phyloP scores from a whole-genome alignment of 2,113 vertebrate genomes.

The Phaethornis superciliosus region DNA sequence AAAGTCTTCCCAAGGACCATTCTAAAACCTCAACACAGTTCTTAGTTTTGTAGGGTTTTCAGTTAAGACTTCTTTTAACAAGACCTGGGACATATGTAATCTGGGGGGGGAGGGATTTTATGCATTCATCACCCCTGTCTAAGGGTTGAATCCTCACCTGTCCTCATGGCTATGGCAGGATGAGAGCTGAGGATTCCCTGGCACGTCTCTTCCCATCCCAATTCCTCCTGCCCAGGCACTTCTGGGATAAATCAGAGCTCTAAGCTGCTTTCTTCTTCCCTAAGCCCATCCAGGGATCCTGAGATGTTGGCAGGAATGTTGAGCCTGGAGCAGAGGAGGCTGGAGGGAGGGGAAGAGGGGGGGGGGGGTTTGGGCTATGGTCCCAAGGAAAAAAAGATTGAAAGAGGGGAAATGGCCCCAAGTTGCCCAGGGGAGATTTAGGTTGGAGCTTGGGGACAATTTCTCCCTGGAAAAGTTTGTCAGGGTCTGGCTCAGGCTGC shows the following conservation, averaged over 20 bases:
- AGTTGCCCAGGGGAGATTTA: too few species aligned
- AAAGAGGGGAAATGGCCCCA: too few species aligned
- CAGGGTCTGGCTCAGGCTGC: too few species aligned
- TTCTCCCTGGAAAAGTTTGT: too few species aligned
- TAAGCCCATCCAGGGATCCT: background rate
- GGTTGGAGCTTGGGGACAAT: too few species aligned
- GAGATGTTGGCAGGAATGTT: background rate
- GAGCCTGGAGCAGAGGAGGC: too few species aligned
- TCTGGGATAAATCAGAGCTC: background rate
- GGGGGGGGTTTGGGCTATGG: too few species aligned
- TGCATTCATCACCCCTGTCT: background rate
- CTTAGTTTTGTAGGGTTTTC: background rate
- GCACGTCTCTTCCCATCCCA: background rate
- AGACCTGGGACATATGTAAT: background rate
- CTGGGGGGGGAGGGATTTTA: background rate
- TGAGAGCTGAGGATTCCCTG: background rate
- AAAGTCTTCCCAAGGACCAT: slow-evolving; percentile 1
- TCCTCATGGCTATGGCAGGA: rapidly evolving
- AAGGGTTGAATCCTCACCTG: rapidly evolving
- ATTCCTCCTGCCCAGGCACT: background rate
- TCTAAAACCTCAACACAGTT: background rate
- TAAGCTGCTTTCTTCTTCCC: background rate
- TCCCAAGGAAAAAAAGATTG: too few species aligned
- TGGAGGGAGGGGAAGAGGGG: too few species aligned
- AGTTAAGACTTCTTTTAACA: background rate